A percentile compares a stretch with the other conserved stretches of the same genome.
Evolutionary conservation across 2,113 vertebrate species (phyloP).

Genomic region (Pachypanchax playfairii): DNA sequence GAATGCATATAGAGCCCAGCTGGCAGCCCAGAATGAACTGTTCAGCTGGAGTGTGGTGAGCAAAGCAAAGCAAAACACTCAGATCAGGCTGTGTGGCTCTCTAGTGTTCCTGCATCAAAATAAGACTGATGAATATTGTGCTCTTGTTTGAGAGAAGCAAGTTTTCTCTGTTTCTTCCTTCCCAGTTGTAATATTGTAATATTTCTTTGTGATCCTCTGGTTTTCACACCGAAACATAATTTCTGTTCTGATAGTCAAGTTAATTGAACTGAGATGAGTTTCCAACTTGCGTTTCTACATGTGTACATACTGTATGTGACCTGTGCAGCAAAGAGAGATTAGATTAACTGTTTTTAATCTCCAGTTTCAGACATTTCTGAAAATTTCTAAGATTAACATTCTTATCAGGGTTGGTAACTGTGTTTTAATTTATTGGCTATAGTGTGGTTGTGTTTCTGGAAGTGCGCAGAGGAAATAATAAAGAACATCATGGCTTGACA

Average conservation of each 20-base stretch:
- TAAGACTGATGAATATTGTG: neutral
- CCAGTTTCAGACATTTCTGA: slow-evolving; percentile 1
- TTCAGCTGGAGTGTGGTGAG: slow-evolving; percentile 45
- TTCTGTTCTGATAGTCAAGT: neutral
- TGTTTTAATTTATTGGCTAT: neutral
- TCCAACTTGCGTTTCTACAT: no score
- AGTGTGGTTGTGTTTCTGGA: slow-evolving; percentile 16
- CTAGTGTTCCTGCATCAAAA: slow-evolving; percentile 6
- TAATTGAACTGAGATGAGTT: slow-evolving; percentile 7
- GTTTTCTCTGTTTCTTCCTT: neutral
- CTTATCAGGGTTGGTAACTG: neutral
- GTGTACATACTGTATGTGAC: no score
- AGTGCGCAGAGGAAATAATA: slow-evolving; percentile 21
- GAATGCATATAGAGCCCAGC: slow-evolving; percentile 62
- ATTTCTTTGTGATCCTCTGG: neutral
- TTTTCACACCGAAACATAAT: neutral
- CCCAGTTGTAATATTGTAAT: neutral
- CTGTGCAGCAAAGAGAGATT: no score
- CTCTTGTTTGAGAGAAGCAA: neutral
- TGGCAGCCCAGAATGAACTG: slow-evolving; percentile 60
- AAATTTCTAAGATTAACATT: neutral
- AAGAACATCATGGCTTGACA: slow-evolving; percentile 39
- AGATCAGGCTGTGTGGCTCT: neutral
- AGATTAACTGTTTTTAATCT: neutral
- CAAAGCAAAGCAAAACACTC: slow-evolving; percentile 1